Base-by-base conservation (phyloP, 2,113 vertebrate genomes). In the Ptilonorhynchus violaceus region DNA sequence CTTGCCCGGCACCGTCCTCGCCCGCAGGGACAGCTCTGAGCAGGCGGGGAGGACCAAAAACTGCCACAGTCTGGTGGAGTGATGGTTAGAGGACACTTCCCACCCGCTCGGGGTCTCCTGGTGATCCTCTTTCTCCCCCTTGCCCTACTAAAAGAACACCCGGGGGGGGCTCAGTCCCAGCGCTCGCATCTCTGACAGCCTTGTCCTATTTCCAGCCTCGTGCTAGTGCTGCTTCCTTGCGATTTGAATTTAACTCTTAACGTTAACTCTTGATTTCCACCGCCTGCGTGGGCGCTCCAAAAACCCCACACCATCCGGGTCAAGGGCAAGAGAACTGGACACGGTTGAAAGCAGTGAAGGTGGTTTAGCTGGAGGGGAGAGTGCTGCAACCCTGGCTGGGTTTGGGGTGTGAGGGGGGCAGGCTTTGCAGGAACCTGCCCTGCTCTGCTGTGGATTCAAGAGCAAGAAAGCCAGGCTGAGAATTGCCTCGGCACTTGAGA, bases 281-380 rank as follows among this genome's bases (percentile, higher is more conserved):
- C 1, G 1, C 11, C 9, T 4, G 0, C 15, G 37, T 39, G 52
- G 21, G 10, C 11, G 28, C 28, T 42, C 80, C 53, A 41, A 81
- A 72, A 31, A 1, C 7, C 13, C 28, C 30, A 16, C 33, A 3
- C 6, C 12, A 3, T 35, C 1, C 0, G 21, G 22, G 49, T 27
- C 20, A 35, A 31, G 53, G 47, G 39, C n/a, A 58, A 68, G 47
- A 46, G 50, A 70, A 76, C 5, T 2, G 2, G 35, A 9, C 6
- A 3, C 0, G 2, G 24, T 16, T 69, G 72, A 59, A 80, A 73
- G 49, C 1, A 0, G 3, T 30, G 17, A 41, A 46, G 30, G 22
- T 0, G 2, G 46, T 95, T 63, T n/a, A 24, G 52, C 39, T 0
- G 7, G 11, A 2, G 12, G 15, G 9, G 15, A 47, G 31, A 60